Evolutionary conservation across 53 echinoderm and acorn worm genomes (phyloP).

Genomic region (Astropecten irregularis): DNA sequence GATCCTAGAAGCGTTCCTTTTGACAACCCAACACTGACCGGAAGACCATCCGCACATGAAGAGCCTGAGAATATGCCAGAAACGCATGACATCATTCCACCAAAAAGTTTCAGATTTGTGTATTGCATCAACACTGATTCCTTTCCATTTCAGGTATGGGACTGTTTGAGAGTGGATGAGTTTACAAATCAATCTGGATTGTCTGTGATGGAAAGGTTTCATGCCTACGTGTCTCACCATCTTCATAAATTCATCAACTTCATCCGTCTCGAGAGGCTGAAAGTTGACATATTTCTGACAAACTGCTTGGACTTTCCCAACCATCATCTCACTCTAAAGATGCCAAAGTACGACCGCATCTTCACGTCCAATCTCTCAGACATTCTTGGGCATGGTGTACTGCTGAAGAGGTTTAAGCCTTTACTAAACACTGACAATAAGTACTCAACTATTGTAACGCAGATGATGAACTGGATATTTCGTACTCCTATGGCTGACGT

Average conservation of each 20-base stretch:
- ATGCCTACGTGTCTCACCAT: constrained; percentile 37
- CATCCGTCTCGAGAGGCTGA: background rate
- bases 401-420: constrained; percentile 24
- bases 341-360: constrained; percentile 57
- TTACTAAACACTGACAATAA: constrained; percentile 46
- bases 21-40: constrained; percentile 67
- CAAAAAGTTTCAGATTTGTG: constrained; percentile 32
- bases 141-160: constrained; percentile 58
- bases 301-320: constrained; percentile 44
- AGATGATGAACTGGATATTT: constrained; percentile 52
- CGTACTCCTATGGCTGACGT: constrained; percentile 11
- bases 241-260: constrained; percentile 2
- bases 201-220: constrained; percentile 44
- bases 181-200: background rate
- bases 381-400: background rate
- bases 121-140: constrained; percentile 33
- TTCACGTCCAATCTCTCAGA: constrained; percentile 60
- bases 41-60: constrained; percentile 19
- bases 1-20: constrained; percentile 17
- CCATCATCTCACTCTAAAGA: background rate
- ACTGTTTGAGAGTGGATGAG: constrained; percentile 40
- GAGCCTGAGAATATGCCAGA: background rate
- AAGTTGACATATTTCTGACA: background rate
- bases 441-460: constrained; percentile 43
- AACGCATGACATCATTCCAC: background rate